phyloP scores from a whole-genome alignment of 2,797 vertebrate species.

The Parambassis ranga region DNA sequence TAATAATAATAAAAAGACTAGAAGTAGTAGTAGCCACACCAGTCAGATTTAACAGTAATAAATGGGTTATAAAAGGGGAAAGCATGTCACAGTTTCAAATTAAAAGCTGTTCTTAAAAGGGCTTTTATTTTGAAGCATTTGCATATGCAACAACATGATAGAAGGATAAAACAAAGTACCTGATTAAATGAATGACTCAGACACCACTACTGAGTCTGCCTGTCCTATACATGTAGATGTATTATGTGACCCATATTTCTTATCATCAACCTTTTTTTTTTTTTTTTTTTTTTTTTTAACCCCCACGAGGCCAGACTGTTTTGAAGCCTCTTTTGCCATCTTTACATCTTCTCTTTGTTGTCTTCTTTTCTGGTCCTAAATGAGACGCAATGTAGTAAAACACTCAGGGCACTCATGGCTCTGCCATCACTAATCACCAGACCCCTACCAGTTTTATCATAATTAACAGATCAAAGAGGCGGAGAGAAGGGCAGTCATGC shows the following conservation, averaged over 20 bases:
- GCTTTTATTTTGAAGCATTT: too few species aligned
- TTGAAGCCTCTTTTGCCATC: conserved; percentile 42
- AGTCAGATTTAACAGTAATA: not conserved
- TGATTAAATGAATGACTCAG: too few species aligned
- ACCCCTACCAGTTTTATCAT: conserved; percentile 63
- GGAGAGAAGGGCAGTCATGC: conserved; percentile 62
- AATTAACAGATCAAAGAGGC: conserved; percentile 74
- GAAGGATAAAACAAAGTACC: too few species aligned
- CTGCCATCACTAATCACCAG: conserved; percentile 62
- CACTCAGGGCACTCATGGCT: conserved; percentile 46
- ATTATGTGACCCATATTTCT: too few species aligned
- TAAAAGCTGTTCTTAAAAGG: too few species aligned
- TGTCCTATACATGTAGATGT: too few species aligned
- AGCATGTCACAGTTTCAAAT: not conserved
- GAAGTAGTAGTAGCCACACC: too few species aligned
- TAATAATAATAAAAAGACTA: too few species aligned
- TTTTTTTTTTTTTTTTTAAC: not conserved
- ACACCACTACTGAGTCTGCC: too few species aligned
- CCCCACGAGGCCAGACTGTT: conserved; percentile 14
- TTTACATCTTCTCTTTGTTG: conserved; percentile 51
- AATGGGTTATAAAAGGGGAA: not conserved
- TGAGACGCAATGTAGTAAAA: conserved; percentile 37
- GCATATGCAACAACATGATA: too few species aligned
- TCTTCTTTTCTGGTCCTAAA: conserved; percentile 42
- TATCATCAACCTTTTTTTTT: not conserved